phyloP scores from a whole-genome alignment of 37 sponge, comb jelly and placozoan species.

The Axinella damicornis region DNA sequence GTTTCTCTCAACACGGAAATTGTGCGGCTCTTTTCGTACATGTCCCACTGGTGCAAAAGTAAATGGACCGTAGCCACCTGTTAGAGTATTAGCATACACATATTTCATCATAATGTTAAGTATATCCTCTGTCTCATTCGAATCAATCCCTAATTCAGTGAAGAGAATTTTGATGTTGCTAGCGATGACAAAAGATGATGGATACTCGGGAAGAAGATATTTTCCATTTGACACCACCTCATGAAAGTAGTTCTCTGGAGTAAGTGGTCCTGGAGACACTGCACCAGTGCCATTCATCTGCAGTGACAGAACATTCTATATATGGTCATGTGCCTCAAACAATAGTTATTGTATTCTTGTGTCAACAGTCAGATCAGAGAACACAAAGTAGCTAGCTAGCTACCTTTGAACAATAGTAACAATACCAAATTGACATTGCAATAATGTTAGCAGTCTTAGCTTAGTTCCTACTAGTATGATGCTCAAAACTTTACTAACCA shows the following conservation, averaged over 20 bases:
- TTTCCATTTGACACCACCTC: constrained; percentile 8
- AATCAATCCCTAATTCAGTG: constrained; percentile 11
- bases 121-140: too few species aligned
- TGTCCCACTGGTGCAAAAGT: background rate
- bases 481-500: too few species aligned
- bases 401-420: too few species aligned
- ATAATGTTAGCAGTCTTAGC: too few species aligned
- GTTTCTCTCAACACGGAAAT: constrained; percentile 17
- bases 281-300: constrained; percentile 10
- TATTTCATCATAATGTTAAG: constrained; percentile 33
- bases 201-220: constrained; percentile 23
- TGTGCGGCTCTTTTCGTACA: background rate
- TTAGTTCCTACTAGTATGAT: too few species aligned
- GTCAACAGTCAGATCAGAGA: too few species aligned
- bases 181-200: constrained; percentile 16
- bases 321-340: too few species aligned
- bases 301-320: background rate
- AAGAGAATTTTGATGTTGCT: constrained; percentile 13
- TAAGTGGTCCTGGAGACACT: constrained; percentile 33
- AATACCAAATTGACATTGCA: too few species aligned
- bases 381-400: too few species aligned
- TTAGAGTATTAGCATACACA: constrained; percentile 17
- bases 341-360: too few species aligned
- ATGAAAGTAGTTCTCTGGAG: constrained; percentile 4
- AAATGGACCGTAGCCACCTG: constrained; percentile 28